Percentiles rank a stretch among this genome's conserved stretches.
Evolutionary conservation across 2,797 vertebrate species (phyloP).

Genomic region (Argyrosomus regius): DNA sequence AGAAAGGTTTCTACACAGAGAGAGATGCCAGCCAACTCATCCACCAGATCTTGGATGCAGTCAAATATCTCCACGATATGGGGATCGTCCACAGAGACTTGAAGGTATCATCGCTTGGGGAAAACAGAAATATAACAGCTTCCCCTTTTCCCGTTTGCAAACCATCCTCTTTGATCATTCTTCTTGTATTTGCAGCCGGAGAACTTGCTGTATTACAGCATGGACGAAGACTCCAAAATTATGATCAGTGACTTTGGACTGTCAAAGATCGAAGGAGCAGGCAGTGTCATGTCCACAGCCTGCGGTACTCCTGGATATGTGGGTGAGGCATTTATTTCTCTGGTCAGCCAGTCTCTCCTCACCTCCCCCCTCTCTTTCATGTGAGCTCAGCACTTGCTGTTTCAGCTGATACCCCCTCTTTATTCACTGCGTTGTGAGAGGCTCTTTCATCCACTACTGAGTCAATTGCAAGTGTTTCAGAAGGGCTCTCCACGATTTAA

Average conservation of each 20-base stretch:
- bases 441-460: conserved; percentile 71
- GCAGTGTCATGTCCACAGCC: conserved; percentile 95
- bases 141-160: neutral
- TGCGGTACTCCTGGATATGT: conserved; percentile 98
- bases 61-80: conserved; percentile 96
- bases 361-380: conserved; percentile 35
- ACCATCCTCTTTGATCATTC: neutral
- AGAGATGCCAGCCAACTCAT: conserved; percentile 97
- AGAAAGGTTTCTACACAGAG: conserved; percentile 98
- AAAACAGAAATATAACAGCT: neutral
- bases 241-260: conserved; percentile 99
- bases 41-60: conserved; percentile 95
- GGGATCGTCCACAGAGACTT: conserved; percentile 96
- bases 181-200: conserved; percentile 87
- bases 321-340: conserved; percentile 82
- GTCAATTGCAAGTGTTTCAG: conserved; percentile 72
- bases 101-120: conserved; percentile 85
- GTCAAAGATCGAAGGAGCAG: conserved; percentile 94
- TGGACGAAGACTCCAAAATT: conserved; percentile 98
- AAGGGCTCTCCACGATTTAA: conserved; percentile 73
- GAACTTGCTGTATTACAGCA: conserved; percentile 96
- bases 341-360: conserved; percentile 24
- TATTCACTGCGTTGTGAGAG: conserved; percentile 62
- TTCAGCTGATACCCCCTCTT: conserved; percentile 59
- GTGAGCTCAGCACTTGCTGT: conserved; percentile 41